Percentiles rank a stretch among this genome's conserved stretches.
Conservation (phyloP, 1,140 invertebrate species). For the Apolygus lucorum region DNA sequence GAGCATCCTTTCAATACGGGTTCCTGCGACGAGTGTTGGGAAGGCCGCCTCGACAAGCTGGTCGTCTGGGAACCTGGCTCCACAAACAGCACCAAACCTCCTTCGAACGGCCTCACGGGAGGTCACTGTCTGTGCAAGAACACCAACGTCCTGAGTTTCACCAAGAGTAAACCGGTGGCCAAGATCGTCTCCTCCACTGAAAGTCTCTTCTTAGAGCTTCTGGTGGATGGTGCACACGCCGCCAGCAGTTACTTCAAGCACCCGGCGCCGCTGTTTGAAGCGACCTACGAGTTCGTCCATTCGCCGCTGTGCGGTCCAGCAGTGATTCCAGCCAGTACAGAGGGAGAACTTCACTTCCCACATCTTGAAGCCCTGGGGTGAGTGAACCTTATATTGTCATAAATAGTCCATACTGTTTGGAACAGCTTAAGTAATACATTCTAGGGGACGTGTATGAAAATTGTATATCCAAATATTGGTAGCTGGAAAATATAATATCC, state of each 20-base stretch:
- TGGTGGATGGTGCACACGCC: conserved; percentile 69
- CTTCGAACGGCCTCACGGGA: conserved; percentile 43
- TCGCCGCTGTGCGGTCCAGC: conserved; percentile 77
- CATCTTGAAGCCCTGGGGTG: conserved; percentile 67
- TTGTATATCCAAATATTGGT: no score
- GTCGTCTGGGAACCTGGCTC: conserved; percentile 58
- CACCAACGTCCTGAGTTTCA: background rate
- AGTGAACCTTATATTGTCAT: no score
- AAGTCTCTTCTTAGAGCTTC: conserved; percentile 63
- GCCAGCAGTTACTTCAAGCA: conserved; percentile 81
- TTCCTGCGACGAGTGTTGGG: conserved; percentile 69
- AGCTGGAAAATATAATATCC: no score
- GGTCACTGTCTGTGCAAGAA: conserved; percentile 55
- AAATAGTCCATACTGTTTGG: no score
- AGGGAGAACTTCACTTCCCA: conserved; percentile 70
- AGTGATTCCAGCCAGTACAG: conserved; percentile 60
- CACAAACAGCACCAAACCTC: conserved; percentile 45
- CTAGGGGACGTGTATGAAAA: no score
- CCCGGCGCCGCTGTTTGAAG: conserved; percentile 67
- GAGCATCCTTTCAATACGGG: conserved; percentile 65
- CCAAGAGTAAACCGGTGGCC: conserved; percentile 19
- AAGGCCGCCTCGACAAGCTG: conserved; percentile 73
- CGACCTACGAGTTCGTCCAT: conserved; percentile 77
- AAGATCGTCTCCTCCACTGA: conserved; percentile 41
- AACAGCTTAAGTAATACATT: no score